A percentile compares a stretch with the other conserved stretches of the same genome.
Evolutionary conservation across 2,113 vertebrate species (phyloP).

Genomic region (Pampusana beccarii): DNA sequence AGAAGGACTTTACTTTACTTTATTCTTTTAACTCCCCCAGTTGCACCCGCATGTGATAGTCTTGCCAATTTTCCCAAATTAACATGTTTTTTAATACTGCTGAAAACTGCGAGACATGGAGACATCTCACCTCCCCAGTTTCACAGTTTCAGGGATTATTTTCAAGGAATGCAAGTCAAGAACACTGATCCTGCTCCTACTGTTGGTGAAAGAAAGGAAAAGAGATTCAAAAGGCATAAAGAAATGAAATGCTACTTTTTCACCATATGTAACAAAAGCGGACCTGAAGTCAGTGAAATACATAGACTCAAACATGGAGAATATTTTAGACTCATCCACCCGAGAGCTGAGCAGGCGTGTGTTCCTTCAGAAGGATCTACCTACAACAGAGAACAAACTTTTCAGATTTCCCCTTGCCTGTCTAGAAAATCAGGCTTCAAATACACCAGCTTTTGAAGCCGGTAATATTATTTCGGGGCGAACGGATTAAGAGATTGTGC

Average conservation of each 20-base stretch:
- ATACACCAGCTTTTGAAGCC: neutral
- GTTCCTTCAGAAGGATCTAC: neutral
- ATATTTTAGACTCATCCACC: no score
- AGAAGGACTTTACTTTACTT: neutral
- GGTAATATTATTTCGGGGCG: neutral
- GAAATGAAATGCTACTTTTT: neutral
- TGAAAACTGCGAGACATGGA: neutral
- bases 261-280: neutral
- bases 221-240: fast-evolving
- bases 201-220: neutral
- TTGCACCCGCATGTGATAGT: neutral
- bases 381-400: neutral
- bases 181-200: neutral
- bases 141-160: neutral
- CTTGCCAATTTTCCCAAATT: neutral
- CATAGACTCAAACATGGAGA: neutral
- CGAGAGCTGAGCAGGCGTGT: neutral
- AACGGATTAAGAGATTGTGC: neutral
- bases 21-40: neutral
- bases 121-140: neutral
- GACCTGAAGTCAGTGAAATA: neutral
- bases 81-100: neutral
- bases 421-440: neutral
- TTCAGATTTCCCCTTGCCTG: neutral
- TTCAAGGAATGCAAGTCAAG: neutral